Percentiles rank a stretch among this genome's conserved stretches.
These are phyloP conservation scores for Mixornis gularis DNA, from an alignment of 2,113 vertebrate species.

Conservation along the genomic window DNA sequence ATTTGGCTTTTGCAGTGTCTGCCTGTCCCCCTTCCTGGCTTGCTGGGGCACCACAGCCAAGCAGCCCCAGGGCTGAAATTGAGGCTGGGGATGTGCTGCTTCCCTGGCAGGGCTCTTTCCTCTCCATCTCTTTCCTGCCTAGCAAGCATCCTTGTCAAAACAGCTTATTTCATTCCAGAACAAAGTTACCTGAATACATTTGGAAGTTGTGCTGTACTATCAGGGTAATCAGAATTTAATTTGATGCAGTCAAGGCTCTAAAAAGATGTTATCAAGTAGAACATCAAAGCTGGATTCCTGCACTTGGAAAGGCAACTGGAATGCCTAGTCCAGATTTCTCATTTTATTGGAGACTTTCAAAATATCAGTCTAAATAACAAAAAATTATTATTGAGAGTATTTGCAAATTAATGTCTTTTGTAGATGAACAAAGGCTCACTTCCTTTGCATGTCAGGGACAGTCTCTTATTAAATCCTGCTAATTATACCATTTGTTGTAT, in stretches of 20 bases:
- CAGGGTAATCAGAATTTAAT: slow-evolving; percentile 63
- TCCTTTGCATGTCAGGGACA: slow-evolving; percentile 47
- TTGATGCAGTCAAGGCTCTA: slow-evolving; percentile 58
- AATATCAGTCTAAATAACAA: slow-evolving; percentile 42
- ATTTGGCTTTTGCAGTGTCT: neutral
- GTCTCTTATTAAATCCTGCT: slow-evolving; percentile 50
- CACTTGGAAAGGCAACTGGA: slow-evolving; percentile 35
- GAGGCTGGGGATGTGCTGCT: neutral
- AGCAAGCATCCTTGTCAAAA: slow-evolving; percentile 41
- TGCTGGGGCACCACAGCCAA: neutral
- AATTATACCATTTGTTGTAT: slow-evolving; percentile 49
- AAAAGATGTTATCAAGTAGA: slow-evolving; percentile 60
- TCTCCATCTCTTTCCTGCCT: neutral
- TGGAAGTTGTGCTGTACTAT: slow-evolving; percentile 36
- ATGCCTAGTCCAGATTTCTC: slow-evolving; percentile 37
- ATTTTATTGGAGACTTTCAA: slow-evolving; percentile 28
- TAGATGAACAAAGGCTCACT: slow-evolving; percentile 55
- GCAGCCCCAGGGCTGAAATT: neutral
- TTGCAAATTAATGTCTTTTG: slow-evolving; percentile 58
- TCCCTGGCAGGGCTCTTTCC: neutral
- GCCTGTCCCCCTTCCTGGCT: neutral
- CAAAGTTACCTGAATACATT: slow-evolving; percentile 58
- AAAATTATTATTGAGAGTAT: slow-evolving; percentile 40
- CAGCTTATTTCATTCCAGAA: slow-evolving; percentile 45
- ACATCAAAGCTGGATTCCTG: slow-evolving; percentile 61